phyloP scores from a whole-genome alignment of 2,113 vertebrate species.

The Benitochromis conjunctus region DNA sequence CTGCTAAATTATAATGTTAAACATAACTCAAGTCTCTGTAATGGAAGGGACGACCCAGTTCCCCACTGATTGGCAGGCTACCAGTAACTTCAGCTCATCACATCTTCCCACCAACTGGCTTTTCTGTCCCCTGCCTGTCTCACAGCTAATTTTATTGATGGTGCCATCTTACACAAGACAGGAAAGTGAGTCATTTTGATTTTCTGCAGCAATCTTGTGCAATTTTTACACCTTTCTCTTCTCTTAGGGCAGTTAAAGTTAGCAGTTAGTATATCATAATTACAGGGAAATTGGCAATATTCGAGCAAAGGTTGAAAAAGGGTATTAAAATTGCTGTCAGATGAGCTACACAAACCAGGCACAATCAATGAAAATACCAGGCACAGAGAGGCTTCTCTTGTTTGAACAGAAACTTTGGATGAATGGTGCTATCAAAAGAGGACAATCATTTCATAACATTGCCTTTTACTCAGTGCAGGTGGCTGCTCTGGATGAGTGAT shows the following conservation, averaged over 20 bases:
- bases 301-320: constrained; percentile 7
- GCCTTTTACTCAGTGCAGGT: neutral
- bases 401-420: neutral
- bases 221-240: constrained; percentile 23
- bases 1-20: constrained; percentile 38
- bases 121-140: constrained; percentile 19
- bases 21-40: constrained; percentile 43
- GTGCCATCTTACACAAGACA: constrained; percentile 26
- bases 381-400: neutral
- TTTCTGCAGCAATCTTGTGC: constrained; percentile 34
- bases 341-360: neutral
- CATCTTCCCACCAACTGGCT: constrained; percentile 23
- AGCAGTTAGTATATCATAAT: constrained; percentile 41
- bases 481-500: constrained; percentile 27
- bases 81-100: constrained; percentile 32
- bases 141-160: constrained; percentile 58
- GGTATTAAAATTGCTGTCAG: constrained; percentile 4
- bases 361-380: constrained; percentile 2
- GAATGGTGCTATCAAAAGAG: neutral
- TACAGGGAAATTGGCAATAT: constrained; percentile 24
- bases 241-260: neutral
- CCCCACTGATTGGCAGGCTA: constrained; percentile 26
- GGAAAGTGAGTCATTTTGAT: constrained; percentile 30
- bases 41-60: constrained; percentile 39
- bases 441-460: constrained; percentile 16